Evolutionary conservation across 2,797 vertebrate species (phyloP).

Genomic region (Denticeps clupeoides): DNA sequence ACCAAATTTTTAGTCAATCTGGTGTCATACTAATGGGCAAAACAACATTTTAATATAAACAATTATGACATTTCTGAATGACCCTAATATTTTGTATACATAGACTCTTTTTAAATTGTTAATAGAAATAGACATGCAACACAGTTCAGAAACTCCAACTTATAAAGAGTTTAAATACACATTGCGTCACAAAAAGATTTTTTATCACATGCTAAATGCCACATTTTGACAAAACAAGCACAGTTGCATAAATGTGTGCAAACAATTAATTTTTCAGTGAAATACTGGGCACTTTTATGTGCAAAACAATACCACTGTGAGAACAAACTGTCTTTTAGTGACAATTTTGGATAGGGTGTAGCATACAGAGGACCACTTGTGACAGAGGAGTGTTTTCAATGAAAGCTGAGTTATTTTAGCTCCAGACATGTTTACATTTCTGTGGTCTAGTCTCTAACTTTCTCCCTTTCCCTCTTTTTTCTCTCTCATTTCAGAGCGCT

Average conservation of each 20-base stretch:
- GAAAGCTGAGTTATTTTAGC: constrained; percentile 83
- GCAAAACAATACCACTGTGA: constrained; percentile 52
- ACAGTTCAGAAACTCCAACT: too few relatives aligned
- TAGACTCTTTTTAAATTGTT: too few relatives aligned
- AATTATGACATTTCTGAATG: too few relatives aligned
- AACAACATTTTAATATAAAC: too few relatives aligned
- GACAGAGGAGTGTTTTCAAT: constrained; percentile 78
- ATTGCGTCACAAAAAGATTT: too few relatives aligned
- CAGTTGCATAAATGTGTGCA: background rate
- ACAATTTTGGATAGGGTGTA: constrained; percentile 63
- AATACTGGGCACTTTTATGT: constrained; percentile 31
- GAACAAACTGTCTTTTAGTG: constrained; percentile 70
- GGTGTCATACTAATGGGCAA: too few relatives aligned
- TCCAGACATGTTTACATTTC: constrained; percentile 91
- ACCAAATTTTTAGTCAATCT: too few relatives aligned
- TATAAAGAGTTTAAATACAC: too few relatives aligned
- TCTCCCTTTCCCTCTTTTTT: constrained; percentile 67
- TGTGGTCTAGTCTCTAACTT: constrained; percentile 88
- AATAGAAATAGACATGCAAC: too few relatives aligned
- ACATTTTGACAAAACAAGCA: too few relatives aligned
- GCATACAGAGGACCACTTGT: constrained; percentile 77
- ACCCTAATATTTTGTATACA: too few relatives aligned
- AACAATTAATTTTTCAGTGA: background rate
- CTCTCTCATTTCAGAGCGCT: constrained; percentile 70
- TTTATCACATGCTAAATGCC: too few relatives aligned